Conservation (phyloP, 2,888 invertebrate genomes). For the Sinotaia quadrata region DNA sequence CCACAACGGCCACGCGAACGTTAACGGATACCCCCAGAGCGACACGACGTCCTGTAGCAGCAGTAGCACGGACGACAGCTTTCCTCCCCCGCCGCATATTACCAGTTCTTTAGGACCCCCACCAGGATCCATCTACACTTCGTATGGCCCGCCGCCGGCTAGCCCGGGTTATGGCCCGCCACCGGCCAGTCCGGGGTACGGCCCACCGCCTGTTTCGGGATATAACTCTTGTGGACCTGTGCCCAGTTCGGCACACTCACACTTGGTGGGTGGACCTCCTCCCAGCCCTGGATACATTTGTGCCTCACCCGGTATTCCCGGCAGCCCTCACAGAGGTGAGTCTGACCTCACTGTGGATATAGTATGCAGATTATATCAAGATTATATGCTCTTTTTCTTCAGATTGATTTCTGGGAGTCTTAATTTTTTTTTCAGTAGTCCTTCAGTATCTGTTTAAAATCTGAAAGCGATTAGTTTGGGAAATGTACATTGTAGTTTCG, state of each 20-base stretch:
- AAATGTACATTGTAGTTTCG: too few species aligned
- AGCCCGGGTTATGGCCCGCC: slow-evolving; percentile 1
- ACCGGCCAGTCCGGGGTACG: not conserved
- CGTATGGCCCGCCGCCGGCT: slow-evolving; percentile 5
- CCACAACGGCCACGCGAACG: slow-evolving; percentile 36
- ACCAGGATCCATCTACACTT: not conserved
- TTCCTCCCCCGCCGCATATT: slow-evolving; percentile 43
- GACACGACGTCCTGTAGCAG: slow-evolving; percentile 25
- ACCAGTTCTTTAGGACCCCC: slow-evolving; percentile 31
- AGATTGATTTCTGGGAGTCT: too few species aligned
- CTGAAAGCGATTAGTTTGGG: too few species aligned
- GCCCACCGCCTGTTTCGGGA: not conserved
- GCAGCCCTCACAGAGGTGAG: slow-evolving; percentile 10
- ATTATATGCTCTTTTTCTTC: too few species aligned
- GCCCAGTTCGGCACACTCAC: not conserved
- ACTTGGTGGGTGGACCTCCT: not conserved
- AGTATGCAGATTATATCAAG: not conserved
- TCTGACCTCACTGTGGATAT: not conserved
- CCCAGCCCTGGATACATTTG: not conserved
- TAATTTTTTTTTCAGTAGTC: too few species aligned
- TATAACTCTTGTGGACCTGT: not conserved
- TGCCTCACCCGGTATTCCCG: not conserved
- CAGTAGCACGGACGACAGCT: slow-evolving; percentile 35
- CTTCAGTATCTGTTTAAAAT: too few species aligned
- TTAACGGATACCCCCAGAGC: slow-evolving; percentile 29